Percentiles rank a stretch among this genome's conserved stretches.
Conservation (phyloP, 2,113 vertebrate genomes). For the Holacanthus passer region DNA sequence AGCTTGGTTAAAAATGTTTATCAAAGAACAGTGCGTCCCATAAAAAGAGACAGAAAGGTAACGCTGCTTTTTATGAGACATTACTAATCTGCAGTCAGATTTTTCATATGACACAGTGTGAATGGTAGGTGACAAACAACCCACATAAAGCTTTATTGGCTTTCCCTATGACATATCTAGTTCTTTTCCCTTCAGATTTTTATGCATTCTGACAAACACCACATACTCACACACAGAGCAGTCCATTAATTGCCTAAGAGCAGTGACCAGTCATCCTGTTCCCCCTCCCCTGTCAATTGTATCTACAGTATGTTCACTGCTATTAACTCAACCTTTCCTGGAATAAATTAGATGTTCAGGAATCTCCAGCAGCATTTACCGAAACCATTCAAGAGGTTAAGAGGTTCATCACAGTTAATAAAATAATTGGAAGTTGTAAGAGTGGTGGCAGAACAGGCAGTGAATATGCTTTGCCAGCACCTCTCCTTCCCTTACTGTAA, state of each 20-base stretch:
- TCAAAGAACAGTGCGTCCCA: background rate
- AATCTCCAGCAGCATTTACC: slow-evolving; percentile 12
- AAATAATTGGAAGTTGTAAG: background rate
- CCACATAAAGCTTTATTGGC: background rate
- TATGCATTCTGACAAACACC: background rate
- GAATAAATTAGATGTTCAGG: background rate
- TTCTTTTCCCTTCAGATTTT: background rate
- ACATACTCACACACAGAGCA: background rate
- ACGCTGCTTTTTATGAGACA: background rate
- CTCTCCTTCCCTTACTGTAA: slow-evolving; percentile 29
- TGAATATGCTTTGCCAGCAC: slow-evolving; percentile 5
- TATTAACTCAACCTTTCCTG: background rate
- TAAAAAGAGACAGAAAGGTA: background rate
- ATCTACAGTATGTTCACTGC: background rate
- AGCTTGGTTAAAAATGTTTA: background rate
- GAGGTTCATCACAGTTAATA: background rate
- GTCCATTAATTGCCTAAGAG: slow-evolving; percentile 5
- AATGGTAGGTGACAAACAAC: background rate
- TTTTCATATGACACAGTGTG: background rate
- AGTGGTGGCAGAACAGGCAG: background rate
- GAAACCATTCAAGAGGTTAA: background rate
- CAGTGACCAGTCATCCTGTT: slow-evolving; percentile 3
- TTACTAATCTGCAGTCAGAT: background rate
- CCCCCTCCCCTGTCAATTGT: background rate
- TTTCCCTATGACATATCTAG: background rate